These are phyloP conservation scores for Daktulosphaira vitifoliae DNA, from an alignment of 1,140 invertebrate species.

Conservation along the genomic window DNA sequence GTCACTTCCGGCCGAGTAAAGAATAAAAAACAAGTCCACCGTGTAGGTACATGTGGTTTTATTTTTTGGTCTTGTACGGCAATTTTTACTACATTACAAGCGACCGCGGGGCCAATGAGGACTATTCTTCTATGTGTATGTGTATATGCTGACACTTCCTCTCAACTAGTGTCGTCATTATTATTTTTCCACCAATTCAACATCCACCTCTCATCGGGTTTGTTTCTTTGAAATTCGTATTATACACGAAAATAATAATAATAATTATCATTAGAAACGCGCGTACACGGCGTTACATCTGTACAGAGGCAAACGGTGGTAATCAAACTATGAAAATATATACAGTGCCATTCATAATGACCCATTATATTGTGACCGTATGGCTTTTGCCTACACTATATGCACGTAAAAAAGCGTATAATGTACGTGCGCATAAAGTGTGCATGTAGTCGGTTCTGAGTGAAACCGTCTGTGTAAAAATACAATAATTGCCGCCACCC, in stretches of 20 bases:
- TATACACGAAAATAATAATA: constrained; percentile 5
- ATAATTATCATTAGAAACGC: not conserved
- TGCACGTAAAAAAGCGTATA: too few species aligned
- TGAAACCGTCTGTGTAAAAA: not conserved
- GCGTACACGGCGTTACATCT: not conserved
- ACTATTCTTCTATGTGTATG: not conserved
- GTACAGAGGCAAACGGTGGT: not conserved
- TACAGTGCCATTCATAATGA: constrained; percentile 10
- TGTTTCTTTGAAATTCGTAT: not conserved
- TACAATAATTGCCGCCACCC: constrained; percentile 16
- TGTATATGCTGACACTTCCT: constrained; percentile 17
- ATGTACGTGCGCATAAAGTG: not conserved
- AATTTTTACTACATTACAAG: constrained; percentile 32
- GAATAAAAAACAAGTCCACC: not conserved
- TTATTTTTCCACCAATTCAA: constrained; percentile 8
- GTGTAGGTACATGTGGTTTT: not conserved
- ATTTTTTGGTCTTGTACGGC: not conserved
- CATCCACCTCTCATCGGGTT: not conserved
- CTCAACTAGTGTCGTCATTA: constrained; percentile 6
- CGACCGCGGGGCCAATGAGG: not conserved
- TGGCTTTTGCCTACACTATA: too few species aligned
- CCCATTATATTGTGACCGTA: not conserved
- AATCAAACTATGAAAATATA: not conserved
- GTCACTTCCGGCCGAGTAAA: constrained; percentile 17
- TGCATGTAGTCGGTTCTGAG: not conserved